Conservation (phyloP, 2,888 invertebrate species). For the Bhutanitis thaidina region DNA sequence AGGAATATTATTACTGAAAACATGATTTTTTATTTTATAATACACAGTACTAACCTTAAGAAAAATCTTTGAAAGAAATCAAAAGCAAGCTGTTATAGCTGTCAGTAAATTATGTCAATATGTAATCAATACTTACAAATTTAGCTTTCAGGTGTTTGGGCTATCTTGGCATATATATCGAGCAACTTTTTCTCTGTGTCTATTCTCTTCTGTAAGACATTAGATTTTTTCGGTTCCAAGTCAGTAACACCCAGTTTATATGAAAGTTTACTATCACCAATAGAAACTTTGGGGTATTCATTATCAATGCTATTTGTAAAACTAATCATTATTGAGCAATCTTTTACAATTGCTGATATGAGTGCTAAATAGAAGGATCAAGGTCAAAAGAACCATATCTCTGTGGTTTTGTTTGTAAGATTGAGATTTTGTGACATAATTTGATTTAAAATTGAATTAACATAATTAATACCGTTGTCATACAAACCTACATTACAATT, state of each 20-base stretch:
- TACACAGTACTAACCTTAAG: no score
- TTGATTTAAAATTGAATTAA: conserved; percentile 38
- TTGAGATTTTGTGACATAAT: conserved; percentile 37
- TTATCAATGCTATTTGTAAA: conserved; percentile 46
- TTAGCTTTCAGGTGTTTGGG: conserved; percentile 22
- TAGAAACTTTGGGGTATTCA: conserved; percentile 37
- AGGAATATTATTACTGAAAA: no score
- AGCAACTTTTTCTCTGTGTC: conserved; percentile 48
- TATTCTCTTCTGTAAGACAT: conserved; percentile 50
- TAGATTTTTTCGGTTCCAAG: conserved; percentile 82
- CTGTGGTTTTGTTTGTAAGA: conserved; percentile 31
- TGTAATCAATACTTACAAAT: conserved; percentile 40
- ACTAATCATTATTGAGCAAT: conserved; percentile 85
- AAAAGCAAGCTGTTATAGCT: no score
- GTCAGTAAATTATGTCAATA: background rate
- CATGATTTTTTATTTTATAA: no score
- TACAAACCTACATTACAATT: conserved; percentile 23
- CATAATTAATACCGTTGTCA: conserved; percentile 40
- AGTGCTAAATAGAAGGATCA: conserved; percentile 50
- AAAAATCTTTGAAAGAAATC: no score
- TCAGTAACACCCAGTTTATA: conserved; percentile 82
- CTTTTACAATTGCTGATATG: conserved; percentile 83
- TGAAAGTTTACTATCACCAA: conserved; percentile 56
- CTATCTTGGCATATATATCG: conserved; percentile 39
- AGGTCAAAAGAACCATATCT: conserved; percentile 33